phyloP scores from a whole-genome alignment of 1,140 invertebrate genomes.

The Psilanteris sp. region DNA sequence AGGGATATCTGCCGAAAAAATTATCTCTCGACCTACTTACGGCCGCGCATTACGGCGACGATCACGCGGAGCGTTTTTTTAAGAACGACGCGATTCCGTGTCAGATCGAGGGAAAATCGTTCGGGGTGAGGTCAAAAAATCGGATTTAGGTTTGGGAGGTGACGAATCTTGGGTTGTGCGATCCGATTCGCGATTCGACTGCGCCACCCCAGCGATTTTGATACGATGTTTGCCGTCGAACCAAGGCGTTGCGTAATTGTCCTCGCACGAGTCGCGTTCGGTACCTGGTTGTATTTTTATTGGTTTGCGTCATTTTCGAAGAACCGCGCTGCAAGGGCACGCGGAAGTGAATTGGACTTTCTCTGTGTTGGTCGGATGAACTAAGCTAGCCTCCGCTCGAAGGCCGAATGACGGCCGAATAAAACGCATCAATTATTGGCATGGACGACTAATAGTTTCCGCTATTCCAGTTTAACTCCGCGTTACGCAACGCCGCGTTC shows the following conservation, averaged over 20 bases:
- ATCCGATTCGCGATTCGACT: too few species aligned
- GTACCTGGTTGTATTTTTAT: too few species aligned
- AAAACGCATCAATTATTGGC: slow-evolving; percentile 70
- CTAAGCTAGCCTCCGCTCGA: slow-evolving; percentile 59
- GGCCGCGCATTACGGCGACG: slow-evolving; percentile 10
- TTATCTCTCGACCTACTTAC: slow-evolving; percentile 46
- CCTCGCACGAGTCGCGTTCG: too few species aligned
- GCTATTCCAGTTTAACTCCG: slow-evolving; percentile 72
- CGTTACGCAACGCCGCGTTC: slow-evolving; percentile 63
- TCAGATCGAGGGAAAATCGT: too few species aligned
- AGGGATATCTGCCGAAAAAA: slow-evolving; percentile 31
- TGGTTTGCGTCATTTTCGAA: slow-evolving; percentile 16
- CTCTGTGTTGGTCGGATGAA: slow-evolving; percentile 44
- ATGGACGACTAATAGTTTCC: slow-evolving; percentile 72
- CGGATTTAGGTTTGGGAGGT: too few species aligned
- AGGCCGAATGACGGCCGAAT: slow-evolving; percentile 68
- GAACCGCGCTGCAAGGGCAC: slow-evolving; percentile 34
- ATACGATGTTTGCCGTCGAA: too few species aligned
- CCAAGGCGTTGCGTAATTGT: too few species aligned
- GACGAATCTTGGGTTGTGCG: too few species aligned
- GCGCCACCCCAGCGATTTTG: too few species aligned
- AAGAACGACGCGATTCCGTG: too few species aligned
- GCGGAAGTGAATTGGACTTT: slow-evolving; percentile 52
- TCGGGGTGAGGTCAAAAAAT: too few species aligned
- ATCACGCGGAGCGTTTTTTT: slow-evolving; percentile 42